Evolutionary conservation across 2,888 invertebrate genomes (phyloP), one percentile per base, ranked within the genome.

Genomic region (Philhelius pedissequus): DNA sequence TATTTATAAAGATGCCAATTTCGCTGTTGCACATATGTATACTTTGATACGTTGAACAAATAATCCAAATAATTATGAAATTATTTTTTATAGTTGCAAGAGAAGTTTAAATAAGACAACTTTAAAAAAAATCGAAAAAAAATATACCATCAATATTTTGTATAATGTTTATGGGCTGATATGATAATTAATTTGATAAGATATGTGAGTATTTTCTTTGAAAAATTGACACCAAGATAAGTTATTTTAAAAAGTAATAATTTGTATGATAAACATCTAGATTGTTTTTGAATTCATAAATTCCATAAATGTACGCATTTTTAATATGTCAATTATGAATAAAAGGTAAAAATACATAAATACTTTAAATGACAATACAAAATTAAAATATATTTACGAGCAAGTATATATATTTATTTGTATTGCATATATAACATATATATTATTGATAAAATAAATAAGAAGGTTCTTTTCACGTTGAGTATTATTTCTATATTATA

Each of bases 261-360:
- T 54, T 75, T 32, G 38, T 50, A 62, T 35, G 56, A 74, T 70
- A 74, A 52, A 84, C 84, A 84, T 76, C 76, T 71, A 84, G 79
- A 84, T 83, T 40, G n/a, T 45, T 58, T 62, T 43, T 62, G 38
- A 62, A 45, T 73, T 77, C 45, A 73, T 71, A 66, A 81, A 73
- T 22, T 62, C 32, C 64, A 64, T 64, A 30, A 64, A 62, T 43
- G 15, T 70, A 76, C 6, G 15, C 5, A 2, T 8, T 43, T 35
- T 52, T 40, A 60, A 43, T 7, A 43, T 60, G 18, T 18, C 40
- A 56, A 69, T 74, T 54, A 54, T 68, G 71, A 40, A 71, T 68
- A 66, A 76, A 70, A 43, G 43, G 43, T 62, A 38, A 62, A 62
- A 62, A 62, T 62, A 62, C 62, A 43, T 60, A 54, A n/a, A 13